phyloP scores from a whole-genome alignment of 2,888 invertebrate species.

The Leucophenga maculata region DNA sequence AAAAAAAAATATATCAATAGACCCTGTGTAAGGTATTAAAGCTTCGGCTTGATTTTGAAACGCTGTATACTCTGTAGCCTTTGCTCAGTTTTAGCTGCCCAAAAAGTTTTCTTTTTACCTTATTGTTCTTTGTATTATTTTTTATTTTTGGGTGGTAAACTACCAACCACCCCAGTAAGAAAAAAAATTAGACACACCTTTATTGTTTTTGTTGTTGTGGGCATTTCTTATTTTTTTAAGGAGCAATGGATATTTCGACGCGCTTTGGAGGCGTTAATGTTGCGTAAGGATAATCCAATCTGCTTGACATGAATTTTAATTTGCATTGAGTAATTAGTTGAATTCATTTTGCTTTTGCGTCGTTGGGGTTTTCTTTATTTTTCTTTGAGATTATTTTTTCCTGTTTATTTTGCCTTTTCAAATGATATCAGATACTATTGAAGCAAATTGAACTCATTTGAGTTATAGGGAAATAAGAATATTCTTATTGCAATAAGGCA shows the following conservation, averaged over 20 bases:
- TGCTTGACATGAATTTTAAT: constrained; percentile 67
- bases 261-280: constrained; percentile 58
- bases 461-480: constrained; percentile 39
- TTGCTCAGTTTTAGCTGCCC: not conserved
- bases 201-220: constrained; percentile 28
- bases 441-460: constrained; percentile 62
- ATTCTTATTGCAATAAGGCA: no score
- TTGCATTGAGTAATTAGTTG: constrained; percentile 67
- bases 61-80: no score
- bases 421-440: constrained; percentile 45
- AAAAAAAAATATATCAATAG: no score
- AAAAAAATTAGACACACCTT: constrained; percentile 2
- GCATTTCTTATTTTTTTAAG: constrained; percentile 47
- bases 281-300: constrained; percentile 67
- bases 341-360: constrained; percentile 48
- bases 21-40: no score
- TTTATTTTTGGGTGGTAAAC: constrained; percentile 4
- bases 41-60: no score
- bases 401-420: constrained; percentile 26
- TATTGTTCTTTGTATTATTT: not conserved
- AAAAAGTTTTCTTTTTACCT: constrained; percentile 7
- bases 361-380: constrained; percentile 6
- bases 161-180: not conserved
- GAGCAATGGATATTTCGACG: constrained; percentile 41
- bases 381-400: not conserved